Conservation (phyloP, 2,797 vertebrate species). For the Florisuga fusca region DNA sequence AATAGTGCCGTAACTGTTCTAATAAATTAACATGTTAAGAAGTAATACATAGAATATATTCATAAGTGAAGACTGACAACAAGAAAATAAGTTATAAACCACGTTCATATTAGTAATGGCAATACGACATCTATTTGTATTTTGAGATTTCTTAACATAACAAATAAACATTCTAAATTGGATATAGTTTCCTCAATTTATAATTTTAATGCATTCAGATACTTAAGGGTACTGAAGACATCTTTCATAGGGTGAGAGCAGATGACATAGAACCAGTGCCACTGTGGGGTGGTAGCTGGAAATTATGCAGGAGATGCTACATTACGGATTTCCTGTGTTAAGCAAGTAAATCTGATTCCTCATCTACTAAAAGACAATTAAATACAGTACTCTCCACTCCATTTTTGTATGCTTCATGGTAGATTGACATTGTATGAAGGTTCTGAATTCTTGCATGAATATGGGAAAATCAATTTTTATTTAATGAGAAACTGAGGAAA, state of each 20-base stretch:
- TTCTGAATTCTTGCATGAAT: conserved; percentile 10
- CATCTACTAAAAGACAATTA: not conserved
- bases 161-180: not conserved
- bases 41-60: not conserved
- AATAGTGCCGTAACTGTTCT: not conserved
- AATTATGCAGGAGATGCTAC: not conserved
- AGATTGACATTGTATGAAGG: not conserved
- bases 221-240: not conserved
- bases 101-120: not conserved
- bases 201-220: not conserved
- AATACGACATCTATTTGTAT: not conserved
- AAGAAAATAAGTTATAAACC: not conserved
- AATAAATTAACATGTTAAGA: not conserved
- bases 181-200: not conserved
- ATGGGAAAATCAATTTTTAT: conserved; percentile 24
- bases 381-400: not conserved
- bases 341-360: not conserved
- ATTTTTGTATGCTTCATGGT: not conserved
- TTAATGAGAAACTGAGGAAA: not conserved
- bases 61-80: not conserved
- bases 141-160: not conserved
- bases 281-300: not conserved
- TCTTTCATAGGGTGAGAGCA: not conserved
- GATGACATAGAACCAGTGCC: not conserved
- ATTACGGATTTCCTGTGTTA: not conserved